A percentile compares a stretch with the other conserved stretches of the same genome.
Conservation (phyloP, 1,140 invertebrate genomes). For the Aphelenchoides fujianensis region DNA sequence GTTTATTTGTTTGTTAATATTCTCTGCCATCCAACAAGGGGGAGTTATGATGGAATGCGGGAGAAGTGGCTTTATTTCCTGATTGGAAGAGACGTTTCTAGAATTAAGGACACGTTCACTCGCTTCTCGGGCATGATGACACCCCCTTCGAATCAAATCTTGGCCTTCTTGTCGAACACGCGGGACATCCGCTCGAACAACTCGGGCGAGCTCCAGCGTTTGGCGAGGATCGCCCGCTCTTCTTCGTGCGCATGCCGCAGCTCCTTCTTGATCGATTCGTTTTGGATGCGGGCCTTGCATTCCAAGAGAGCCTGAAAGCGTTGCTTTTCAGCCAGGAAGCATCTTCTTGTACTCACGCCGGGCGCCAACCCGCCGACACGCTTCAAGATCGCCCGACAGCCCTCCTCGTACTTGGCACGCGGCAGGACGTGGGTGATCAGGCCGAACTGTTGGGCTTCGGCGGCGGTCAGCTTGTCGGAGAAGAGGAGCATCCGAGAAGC, state of each 20-base stretch:
- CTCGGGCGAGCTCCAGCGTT: not conserved
- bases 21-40: not conserved
- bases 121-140: not conserved
- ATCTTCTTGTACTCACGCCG: too few species aligned
- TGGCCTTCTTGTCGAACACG: not conserved
- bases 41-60: not conserved
- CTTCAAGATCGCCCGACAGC: slow-evolving; percentile 3
- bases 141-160: not conserved
- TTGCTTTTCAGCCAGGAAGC: too few species aligned
- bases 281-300: slow-evolving; percentile 16
- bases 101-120: too few species aligned
- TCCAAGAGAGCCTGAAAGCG: slow-evolving; percentile 9
- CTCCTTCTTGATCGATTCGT: slow-evolving; percentile 9
- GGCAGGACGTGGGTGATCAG: slow-evolving; percentile 23
- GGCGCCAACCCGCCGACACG: slow-evolving; percentile 15
- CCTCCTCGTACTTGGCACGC: not conserved
- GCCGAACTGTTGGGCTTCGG: slow-evolving; percentile 70
- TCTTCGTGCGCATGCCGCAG: slow-evolving; percentile 8
- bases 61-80: not conserved
- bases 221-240: not conserved
- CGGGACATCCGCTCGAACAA: slow-evolving; percentile 15
- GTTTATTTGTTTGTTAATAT: too few species aligned
- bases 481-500: slow-evolving; percentile 72
- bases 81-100: too few species aligned
- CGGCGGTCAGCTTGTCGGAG: slow-evolving; percentile 73